A percentile compares a stretch with the other conserved stretches of the same genome.
phyloP scores from a whole-genome alignment of 1,140 invertebrate genomes.

The Drosophila ogumai region DNA sequence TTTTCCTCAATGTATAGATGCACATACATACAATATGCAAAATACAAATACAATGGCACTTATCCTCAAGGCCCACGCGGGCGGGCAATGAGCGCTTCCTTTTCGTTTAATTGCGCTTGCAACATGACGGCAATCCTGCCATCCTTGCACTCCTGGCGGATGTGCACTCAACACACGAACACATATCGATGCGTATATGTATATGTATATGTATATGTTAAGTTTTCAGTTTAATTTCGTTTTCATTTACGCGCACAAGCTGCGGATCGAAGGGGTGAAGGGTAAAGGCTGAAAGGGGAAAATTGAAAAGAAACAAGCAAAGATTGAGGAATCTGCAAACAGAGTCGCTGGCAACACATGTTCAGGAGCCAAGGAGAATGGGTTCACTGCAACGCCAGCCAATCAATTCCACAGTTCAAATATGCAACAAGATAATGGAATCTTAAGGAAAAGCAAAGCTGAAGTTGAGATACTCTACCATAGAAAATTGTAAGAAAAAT shows the following conservation, averaged over 20 bases:
- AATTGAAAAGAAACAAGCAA: slow-evolving; percentile 10
- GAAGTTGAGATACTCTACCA: not conserved
- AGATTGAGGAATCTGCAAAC: slow-evolving; percentile 48
- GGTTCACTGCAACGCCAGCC: slow-evolving; percentile 43
- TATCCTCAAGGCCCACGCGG: slow-evolving; percentile 45
- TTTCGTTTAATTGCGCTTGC: slow-evolving; percentile 73
- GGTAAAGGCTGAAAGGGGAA: too few species aligned
- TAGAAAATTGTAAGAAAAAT: not conserved
- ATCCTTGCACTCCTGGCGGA: slow-evolving; percentile 12
- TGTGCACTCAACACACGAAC: slow-evolving; percentile 3
- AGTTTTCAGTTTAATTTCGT: slow-evolving; percentile 78
- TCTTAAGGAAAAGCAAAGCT: not conserved
- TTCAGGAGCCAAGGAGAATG: slow-evolving; percentile 9
- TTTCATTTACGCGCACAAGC: slow-evolving; percentile 72
- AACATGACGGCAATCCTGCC: slow-evolving; percentile 53
- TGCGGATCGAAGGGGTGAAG: not conserved
- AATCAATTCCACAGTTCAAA: slow-evolving; percentile 70
- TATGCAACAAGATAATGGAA: slow-evolving; percentile 38
- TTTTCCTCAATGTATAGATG: slow-evolving; percentile 9
- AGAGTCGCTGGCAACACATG: slow-evolving; percentile 57
- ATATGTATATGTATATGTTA: slow-evolving; percentile 23
- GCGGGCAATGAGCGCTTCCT: slow-evolving; percentile 55
- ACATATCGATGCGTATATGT: slow-evolving; percentile 33
- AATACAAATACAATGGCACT: slow-evolving; percentile 53
- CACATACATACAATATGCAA: slow-evolving; percentile 42